These are phyloP conservation scores for Drosophila austrosaltans DNA, from an alignment of 2,888 invertebrate genomes.

Conservation along the genomic window DNA sequence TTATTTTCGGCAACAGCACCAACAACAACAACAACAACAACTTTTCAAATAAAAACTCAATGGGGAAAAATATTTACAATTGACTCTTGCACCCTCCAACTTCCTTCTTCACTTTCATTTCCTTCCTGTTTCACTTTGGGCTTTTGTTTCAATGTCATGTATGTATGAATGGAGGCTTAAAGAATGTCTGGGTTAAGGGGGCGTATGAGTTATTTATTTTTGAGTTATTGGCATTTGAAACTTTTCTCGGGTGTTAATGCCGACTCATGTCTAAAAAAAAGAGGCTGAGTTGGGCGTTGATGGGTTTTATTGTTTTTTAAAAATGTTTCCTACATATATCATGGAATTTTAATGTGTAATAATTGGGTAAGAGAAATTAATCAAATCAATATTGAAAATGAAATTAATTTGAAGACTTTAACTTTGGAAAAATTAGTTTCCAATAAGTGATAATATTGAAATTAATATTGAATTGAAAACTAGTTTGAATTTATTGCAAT, in stretches of 20 bases:
- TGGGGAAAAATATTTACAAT: conserved; percentile 76
- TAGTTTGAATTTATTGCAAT: too few species aligned
- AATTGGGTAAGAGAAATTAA: not conserved
- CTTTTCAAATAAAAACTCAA: conserved; percentile 77
- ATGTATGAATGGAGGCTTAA: not conserved
- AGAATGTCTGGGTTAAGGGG: conserved; percentile 7
- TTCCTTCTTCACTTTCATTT: conserved; percentile 40
- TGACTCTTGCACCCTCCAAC: conserved; percentile 43
- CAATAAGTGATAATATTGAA: too few species aligned
- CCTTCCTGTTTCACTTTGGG: conserved; percentile 70
- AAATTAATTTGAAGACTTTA: not conserved
- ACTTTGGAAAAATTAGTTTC: too few species aligned
- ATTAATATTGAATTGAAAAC: too few species aligned
- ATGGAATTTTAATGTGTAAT: not conserved
- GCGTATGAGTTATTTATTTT: conserved; percentile 76
- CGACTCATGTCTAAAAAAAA: conserved; percentile 25
- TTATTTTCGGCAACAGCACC: conserved; percentile 51
- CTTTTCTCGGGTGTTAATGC: conserved; percentile 28
- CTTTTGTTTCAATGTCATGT: conserved; percentile 50
- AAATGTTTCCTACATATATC: conserved; percentile 15
- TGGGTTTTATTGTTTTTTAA: conserved; percentile 19
- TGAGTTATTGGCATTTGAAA: conserved; percentile 70
- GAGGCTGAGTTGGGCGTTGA: conserved; percentile 16
- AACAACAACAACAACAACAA: conserved; percentile 33
- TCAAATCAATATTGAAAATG: not conserved